Evolutionary conservation across 2,113 vertebrate genomes (phyloP).

Genomic region (Gila orcuttii): DNA sequence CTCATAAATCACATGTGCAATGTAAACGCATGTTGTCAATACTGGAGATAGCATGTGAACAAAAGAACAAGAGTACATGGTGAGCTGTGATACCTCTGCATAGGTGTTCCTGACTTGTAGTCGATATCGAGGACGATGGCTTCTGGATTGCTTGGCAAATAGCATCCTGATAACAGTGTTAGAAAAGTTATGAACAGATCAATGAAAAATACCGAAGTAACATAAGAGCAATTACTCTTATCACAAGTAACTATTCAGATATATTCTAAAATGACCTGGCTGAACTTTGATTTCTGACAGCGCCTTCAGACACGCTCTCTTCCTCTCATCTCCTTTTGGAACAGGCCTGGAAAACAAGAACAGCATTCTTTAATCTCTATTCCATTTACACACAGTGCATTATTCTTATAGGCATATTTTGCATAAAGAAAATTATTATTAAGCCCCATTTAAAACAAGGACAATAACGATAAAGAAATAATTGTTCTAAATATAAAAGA

Average conservation of each 20-base stretch:
- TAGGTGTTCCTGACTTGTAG: conserved; percentile 97
- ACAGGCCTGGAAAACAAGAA: conserved; percentile 81
- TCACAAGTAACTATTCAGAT: not conserved
- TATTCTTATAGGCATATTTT: not conserved
- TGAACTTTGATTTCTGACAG: conserved; percentile 96
- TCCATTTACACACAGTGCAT: not conserved
- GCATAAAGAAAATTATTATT: not conserved
- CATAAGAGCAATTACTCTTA: not conserved
- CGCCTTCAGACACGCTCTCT: conserved; percentile 91
- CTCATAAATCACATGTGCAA: not conserved
- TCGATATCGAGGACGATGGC: conserved; percentile 98
- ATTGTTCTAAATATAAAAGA: too few species aligned
- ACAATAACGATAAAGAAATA: too few species aligned
- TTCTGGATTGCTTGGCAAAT: conserved; percentile 97
- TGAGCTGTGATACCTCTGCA: conserved; percentile 86
- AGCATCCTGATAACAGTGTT: conserved; percentile 82
- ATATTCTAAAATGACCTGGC: conserved; percentile 76
- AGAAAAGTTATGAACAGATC: not conserved
- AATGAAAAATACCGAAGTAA: not conserved
- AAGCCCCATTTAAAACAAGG: too few species aligned
- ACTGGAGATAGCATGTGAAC: not conserved
- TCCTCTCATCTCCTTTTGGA: conserved; percentile 96
- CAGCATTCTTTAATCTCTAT: not conserved
- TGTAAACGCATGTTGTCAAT: not conserved
- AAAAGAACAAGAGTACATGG: not conserved